A percentile compares a stretch with the other conserved stretches of the same genome.
These are phyloP conservation scores for Leptopilina drosophilae DNA, from an alignment of 2,888 invertebrate species.

Conservation along the genomic window DNA sequence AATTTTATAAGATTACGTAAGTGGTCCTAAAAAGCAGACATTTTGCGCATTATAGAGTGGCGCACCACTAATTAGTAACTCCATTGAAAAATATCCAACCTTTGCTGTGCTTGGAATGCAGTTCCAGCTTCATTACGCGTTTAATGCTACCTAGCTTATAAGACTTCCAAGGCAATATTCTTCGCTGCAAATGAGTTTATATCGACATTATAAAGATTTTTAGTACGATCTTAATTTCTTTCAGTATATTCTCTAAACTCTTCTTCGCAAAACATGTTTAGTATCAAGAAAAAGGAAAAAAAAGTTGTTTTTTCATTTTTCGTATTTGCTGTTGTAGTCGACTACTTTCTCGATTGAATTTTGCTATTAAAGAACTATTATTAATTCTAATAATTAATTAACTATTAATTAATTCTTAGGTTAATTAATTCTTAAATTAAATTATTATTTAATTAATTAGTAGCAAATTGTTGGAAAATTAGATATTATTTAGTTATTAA, in stretches of 20 bases:
- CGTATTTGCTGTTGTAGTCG: too few relatives aligned
- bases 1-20: background rate
- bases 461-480: too few relatives aligned
- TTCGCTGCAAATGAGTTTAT: slow-evolving; percentile 57
- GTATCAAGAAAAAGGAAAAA: background rate
- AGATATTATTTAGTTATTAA: too few relatives aligned
- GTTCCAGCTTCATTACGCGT: slow-evolving; percentile 58
- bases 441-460: too few relatives aligned
- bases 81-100: slow-evolving; percentile 19
- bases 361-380: too few relatives aligned
- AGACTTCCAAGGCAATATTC: slow-evolving; percentile 49
- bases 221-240: background rate
- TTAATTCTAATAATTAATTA: too few relatives aligned
- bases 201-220: slow-evolving; percentile 48
- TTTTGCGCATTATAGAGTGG: slow-evolving; percentile 14
- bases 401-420: too few relatives aligned
- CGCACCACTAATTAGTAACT: slow-evolving; percentile 23
- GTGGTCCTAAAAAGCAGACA: slow-evolving; percentile 7
- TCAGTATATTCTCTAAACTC: background rate
- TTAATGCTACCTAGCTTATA: slow-evolving; percentile 55
- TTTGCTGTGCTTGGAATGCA: slow-evolving; percentile 22
- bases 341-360: too few relatives aligned
- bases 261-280: background rate
- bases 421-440: too few relatives aligned
- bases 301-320: background rate